Evolutionary conservation across 2,888 invertebrate species (phyloP).

Genomic region (Sclerodermus sp.): DNA sequence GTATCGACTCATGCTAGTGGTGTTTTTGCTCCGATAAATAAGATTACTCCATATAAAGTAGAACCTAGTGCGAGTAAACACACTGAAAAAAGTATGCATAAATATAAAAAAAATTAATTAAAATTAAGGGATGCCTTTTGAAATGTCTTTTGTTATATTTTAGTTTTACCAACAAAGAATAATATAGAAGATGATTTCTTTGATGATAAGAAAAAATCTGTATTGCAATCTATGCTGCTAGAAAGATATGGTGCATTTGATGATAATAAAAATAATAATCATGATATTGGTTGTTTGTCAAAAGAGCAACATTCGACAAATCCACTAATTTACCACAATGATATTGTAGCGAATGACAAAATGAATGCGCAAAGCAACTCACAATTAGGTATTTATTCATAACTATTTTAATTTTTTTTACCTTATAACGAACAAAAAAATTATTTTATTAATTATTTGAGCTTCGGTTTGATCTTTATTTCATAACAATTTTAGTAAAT

Average conservation of each 20-base stretch:
- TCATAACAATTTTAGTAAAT: no score
- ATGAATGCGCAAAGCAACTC: no score
- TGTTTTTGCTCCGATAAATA: conserved; percentile 35
- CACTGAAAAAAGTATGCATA: conserved; percentile 1
- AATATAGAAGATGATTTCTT: conserved; percentile 16
- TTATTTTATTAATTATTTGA: no score
- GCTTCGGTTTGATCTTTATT: no score
- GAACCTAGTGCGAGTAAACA: conserved; percentile 16
- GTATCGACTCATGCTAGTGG: conserved; percentile 25
- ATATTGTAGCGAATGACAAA: no score
- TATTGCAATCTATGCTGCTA: conserved; percentile 18
- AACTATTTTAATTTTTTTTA: conserved; percentile 1
- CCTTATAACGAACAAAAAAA: neutral
- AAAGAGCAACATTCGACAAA: conserved; percentile 20
- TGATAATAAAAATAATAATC: conserved; percentile 35
- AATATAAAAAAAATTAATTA: neutral
- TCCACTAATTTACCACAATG: no score
- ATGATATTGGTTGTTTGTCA: conserved; percentile 21
- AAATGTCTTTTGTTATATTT: conserved; percentile 7
- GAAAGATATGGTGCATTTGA: conserved; percentile 24
- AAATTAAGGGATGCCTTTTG: no score
- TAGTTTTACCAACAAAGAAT: conserved; percentile 24
- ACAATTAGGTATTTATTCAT: conserved; percentile 24
- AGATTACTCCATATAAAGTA: conserved; percentile 35
- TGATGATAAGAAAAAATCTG: conserved; percentile 23